These are phyloP conservation scores for Schlechtendalia chinensis DNA, from an alignment of 1,140 invertebrate species.

Conservation along the genomic window DNA sequence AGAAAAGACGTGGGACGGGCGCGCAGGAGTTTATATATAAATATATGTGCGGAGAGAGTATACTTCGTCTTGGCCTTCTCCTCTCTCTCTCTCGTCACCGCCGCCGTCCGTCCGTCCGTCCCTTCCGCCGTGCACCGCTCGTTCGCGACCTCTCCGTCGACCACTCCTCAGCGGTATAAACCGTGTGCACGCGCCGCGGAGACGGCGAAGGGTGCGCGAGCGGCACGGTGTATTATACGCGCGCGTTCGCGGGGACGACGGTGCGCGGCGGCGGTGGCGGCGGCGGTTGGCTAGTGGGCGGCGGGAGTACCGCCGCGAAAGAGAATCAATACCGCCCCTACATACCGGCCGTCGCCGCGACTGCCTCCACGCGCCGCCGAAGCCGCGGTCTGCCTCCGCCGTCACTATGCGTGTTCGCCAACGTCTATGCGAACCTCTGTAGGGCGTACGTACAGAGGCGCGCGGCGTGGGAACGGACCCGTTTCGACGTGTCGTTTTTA, in stretches of 20 bases:
- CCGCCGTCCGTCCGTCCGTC: neutral
- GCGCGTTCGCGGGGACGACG: too few relatives aligned
- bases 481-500: too few relatives aligned
- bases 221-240: too few relatives aligned
- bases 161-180: conserved; percentile 3
- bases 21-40: too few relatives aligned
- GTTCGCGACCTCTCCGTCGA: conserved; percentile 1
- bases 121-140: neutral
- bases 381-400: neutral
- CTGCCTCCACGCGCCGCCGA: neutral
- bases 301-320: conserved; percentile 21
- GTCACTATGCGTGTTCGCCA: too few relatives aligned
- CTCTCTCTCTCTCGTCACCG: too few relatives aligned
- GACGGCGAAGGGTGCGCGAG: neutral
- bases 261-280: neutral
- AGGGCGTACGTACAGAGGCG: too few relatives aligned
- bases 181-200: neutral
- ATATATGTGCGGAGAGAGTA: too few relatives aligned
- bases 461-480: too few relatives aligned
- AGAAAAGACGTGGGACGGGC: neutral
- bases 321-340: conserved; percentile 47
- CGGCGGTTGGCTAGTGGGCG: neutral
- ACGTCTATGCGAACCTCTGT: too few relatives aligned
- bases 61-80: neutral
- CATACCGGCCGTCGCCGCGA: neutral